These are phyloP conservation scores for Hedychridium roseum DNA, from an alignment of 2,888 invertebrate species.

Conservation along the genomic window DNA sequence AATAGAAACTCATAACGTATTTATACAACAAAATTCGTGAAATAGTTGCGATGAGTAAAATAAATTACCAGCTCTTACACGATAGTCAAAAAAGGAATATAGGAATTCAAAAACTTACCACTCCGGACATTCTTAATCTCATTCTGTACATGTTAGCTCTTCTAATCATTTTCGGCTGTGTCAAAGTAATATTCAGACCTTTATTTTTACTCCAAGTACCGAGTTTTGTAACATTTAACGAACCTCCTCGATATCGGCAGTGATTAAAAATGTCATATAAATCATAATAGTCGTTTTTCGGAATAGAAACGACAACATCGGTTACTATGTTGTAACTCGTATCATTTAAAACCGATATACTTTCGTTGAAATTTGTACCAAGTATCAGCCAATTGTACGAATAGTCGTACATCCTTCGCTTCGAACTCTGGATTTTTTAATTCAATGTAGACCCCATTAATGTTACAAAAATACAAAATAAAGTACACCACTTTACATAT, in stretches of 20 bases:
- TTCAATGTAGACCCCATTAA: background rate
- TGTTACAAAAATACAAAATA: too few species aligned
- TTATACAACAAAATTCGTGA: background rate
- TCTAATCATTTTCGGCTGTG: constrained; percentile 38
- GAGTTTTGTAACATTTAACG: constrained; percentile 43
- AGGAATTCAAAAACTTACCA: constrained; percentile 34
- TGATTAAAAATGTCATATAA: constrained; percentile 50
- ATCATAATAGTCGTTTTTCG: constrained; percentile 23
- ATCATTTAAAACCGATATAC: constrained; percentile 36
- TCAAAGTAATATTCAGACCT: constrained; percentile 37
- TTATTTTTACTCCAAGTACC: constrained; percentile 36
- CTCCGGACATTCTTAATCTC: constrained; percentile 39
- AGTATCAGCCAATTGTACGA: constrained; percentile 47
- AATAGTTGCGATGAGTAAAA: too few species aligned
- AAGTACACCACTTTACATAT: too few species aligned
- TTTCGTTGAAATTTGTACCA: constrained; percentile 34
- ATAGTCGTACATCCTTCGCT: constrained; percentile 39
- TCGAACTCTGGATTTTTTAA: constrained; percentile 28
- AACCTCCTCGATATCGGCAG: constrained; percentile 43
- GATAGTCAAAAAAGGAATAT: too few species aligned
- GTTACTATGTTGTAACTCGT: constrained; percentile 42
- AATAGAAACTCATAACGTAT: background rate
- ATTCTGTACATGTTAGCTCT: constrained; percentile 48
- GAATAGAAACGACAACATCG: constrained; percentile 41
- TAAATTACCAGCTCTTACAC: too few species aligned